Evolutionary conservation across 2,888 invertebrate species (phyloP), one percentile per base, ranked within the genome.

Genomic region (Eupithecia abbreviata): DNA sequence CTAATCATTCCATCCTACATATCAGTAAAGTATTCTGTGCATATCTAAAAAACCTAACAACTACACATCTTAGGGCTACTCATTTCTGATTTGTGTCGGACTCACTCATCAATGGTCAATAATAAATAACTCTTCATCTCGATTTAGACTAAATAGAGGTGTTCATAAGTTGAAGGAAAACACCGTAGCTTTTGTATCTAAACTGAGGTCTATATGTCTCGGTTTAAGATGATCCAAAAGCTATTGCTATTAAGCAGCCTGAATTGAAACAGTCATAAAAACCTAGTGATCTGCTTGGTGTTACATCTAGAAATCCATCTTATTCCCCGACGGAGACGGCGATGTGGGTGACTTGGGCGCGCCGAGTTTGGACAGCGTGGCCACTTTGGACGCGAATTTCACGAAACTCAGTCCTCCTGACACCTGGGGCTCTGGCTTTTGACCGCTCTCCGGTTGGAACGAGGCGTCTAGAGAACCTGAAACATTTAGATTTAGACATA

Each of bases 331-430:
- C 0, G 92, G 86, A 0, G 91, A 87, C 0, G 93, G 91, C 3
- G 94, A 91, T 0, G 93, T 90, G 2, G 94, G 93, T 1, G 93
- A 88, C 81, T 91, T 93, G 2, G 91, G 90, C 78, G 73, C 73
- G 4, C 89, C 89, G 72, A 95, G 85, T 80, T 94, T 94, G 75
- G 94, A 90, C 12, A 94, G 84, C 62, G 90, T 91, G 75, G 94
- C 92, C 43, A 95, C 93, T 84, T 93, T 94, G 69, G 91, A 89
- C 2, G 95, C 95, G 73, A 94, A 91, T 84, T 93, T 94, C 51
- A 90, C 94, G 83, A 95, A 94, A 83, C 89, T 93, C 51, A 89
- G 81, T 0, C 69, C 69, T 5, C 92, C 93, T 0, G 93, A 89
- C n/a, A 85, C 86, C 79, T 94, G 93, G 2, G 92, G 90, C 79